These are phyloP conservation scores for Melanophora roralis DNA, from an alignment of 2,888 invertebrate species.

Conservation along the genomic window DNA sequence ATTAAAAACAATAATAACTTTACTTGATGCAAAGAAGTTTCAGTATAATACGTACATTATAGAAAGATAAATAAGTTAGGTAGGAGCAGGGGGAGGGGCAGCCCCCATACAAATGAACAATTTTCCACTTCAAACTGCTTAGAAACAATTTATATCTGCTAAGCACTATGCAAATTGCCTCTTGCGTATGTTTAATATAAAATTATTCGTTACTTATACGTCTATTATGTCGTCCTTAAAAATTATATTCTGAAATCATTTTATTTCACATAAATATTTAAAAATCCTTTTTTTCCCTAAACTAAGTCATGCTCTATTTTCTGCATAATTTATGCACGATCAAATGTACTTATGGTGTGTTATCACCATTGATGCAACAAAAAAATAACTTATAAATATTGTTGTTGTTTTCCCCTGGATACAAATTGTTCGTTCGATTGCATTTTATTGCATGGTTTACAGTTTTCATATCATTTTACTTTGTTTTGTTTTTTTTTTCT, in stretches of 20 bases:
- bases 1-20: too few relatives aligned
- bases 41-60: too few relatives aligned
- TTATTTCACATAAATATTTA: slow-evolving; percentile 20
- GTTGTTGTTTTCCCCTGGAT: slow-evolving; percentile 41
- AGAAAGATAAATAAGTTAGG: too few relatives aligned
- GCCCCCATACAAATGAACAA: too few relatives aligned
- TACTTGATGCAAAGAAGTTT: too few relatives aligned
- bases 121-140: too few relatives aligned
- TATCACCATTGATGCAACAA: neutral
- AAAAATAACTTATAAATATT: slow-evolving; percentile 19
- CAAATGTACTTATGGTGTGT: slow-evolving; percentile 8
- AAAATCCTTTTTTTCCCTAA: slow-evolving; percentile 26
- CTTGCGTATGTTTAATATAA: slow-evolving; percentile 13
- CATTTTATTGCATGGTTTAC: slow-evolving; percentile 53
- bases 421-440: slow-evolving; percentile 53
- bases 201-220: slow-evolving; percentile 23
- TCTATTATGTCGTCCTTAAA: slow-evolving; percentile 2
- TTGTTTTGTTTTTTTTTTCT: slow-evolving; percentile 3
- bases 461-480: slow-evolving; percentile 34
- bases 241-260: slow-evolving; percentile 17
- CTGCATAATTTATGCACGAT: slow-evolving; percentile 29
- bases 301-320: slow-evolving; percentile 33
- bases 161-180: too few relatives aligned
- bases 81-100: too few relatives aligned
- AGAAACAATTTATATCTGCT: too few relatives aligned